Conservation (phyloP, 2,888 invertebrate species). For the Nasonovia ribisnigri region DNA sequence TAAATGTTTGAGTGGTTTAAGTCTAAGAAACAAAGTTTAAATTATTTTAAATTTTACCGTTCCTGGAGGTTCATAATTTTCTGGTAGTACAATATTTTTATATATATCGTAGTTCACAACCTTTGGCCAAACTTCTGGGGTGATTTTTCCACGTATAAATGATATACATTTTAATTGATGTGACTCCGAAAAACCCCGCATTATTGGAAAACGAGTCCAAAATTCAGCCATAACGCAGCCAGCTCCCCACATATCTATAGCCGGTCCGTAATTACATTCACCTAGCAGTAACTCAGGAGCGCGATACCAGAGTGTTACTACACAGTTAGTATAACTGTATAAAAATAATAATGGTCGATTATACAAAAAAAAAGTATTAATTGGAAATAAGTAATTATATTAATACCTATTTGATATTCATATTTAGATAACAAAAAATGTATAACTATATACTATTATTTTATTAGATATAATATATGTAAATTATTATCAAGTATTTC, state of each 20-base stretch:
- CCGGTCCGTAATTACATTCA: constrained; percentile 95
- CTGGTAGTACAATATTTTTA: constrained; percentile 87
- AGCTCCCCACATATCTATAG: constrained; percentile 97
- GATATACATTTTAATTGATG: constrained; percentile 94
- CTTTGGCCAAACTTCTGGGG: constrained; percentile 92
- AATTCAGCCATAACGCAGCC: constrained; percentile 99
- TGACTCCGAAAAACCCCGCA: constrained; percentile 95
- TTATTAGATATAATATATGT: neutral
- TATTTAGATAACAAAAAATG: too few relatives aligned
- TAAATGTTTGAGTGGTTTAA: neutral
- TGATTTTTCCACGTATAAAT: constrained; percentile 96
- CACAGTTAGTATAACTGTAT: constrained; percentile 78
- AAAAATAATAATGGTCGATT: neutral
- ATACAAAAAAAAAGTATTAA: neutral
- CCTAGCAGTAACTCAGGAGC: constrained; percentile 80
- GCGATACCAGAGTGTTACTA: constrained; percentile 96
- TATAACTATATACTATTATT: too few relatives aligned
- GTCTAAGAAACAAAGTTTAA: constrained; percentile 70
- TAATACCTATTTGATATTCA: too few relatives aligned
- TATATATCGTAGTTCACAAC: constrained; percentile 92
- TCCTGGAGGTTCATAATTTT: constrained; percentile 80
- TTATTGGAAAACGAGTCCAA: constrained; percentile 94
- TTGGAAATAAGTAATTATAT: too few relatives aligned
- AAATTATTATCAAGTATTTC: neutral
- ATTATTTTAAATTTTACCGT: constrained; percentile 73